A percentile compares a stretch with the other conserved stretches of the same genome.
phyloP scores from a whole-genome alignment of 2,113 vertebrate genomes.

The Bambusicola thoracicus region DNA sequence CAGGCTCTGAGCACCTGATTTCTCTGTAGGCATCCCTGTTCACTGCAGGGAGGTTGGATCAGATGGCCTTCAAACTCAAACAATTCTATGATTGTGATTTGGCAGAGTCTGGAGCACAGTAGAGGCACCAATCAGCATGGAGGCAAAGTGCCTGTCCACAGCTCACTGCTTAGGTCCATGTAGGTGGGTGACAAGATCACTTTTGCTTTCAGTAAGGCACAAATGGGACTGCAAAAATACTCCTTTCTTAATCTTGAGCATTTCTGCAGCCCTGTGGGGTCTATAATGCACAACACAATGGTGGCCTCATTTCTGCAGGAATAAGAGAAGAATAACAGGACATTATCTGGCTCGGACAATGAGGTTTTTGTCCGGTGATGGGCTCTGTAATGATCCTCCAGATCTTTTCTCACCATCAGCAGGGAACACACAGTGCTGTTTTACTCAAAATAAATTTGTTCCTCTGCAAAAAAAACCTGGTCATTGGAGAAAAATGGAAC shows the following conservation, averaged over 20 bases:
- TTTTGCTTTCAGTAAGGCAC: neutral
- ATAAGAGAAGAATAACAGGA: neutral
- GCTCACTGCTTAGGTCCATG: neutral
- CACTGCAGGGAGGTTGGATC: too few species aligned
- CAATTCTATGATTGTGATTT: too few species aligned
- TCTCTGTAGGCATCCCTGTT: too few species aligned
- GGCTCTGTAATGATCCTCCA: neutral
- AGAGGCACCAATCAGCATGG: rapidly evolving
- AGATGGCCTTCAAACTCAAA: too few species aligned
- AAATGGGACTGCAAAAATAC: neutral
- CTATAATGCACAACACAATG: neutral
- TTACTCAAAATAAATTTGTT: neutral
- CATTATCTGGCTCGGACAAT: neutral
- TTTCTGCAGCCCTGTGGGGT: neutral
- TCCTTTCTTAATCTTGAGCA: neutral
- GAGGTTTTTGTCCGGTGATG: neutral
- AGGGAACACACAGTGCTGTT: neutral
- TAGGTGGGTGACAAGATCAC: neutral
- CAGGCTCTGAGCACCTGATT: too few species aligned
- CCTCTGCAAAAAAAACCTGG: neutral
- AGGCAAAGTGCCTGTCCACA: rapidly evolving
- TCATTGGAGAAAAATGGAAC: neutral
- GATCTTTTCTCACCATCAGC: neutral
- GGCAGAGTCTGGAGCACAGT: neutral
- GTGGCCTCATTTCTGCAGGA: neutral